Evolutionary conservation across 1,140 invertebrate species (phyloP).

Genomic region (Aphelinus atriplicis): DNA sequence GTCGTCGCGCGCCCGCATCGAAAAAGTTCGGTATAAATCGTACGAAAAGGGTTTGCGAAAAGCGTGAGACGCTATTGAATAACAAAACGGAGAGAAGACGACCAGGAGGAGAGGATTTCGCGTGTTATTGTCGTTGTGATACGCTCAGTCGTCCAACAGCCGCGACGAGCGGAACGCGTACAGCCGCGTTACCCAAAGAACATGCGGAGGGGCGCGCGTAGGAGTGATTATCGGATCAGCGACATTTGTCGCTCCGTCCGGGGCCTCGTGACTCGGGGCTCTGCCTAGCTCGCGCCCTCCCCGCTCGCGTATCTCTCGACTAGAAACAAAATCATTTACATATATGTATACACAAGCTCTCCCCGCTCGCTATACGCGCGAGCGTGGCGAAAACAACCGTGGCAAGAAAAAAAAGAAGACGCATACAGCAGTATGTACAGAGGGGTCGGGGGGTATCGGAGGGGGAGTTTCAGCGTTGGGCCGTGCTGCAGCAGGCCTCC

Average conservation of each 20-base stretch:
- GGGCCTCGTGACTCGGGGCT: background rate
- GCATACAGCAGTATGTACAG: no score
- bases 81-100: background rate
- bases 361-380: no score
- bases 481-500: background rate
- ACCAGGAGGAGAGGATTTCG: background rate
- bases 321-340: conserved; percentile 32
- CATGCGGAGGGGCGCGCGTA: background rate
- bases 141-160: background rate
- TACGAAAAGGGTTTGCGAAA: background rate
- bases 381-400: no score
- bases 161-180: background rate
- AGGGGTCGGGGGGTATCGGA: no score
- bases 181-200: background rate
- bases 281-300: background rate
- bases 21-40: background rate
- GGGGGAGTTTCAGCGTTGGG: no score
- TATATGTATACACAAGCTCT: background rate
- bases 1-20: no score
- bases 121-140: conserved; percentile 32
- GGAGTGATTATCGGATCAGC: background rate
- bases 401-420: no score
- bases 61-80: background rate
- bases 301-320: conserved; percentile 33
- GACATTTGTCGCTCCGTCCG: no score